These are phyloP conservation scores for Carposina sasakii DNA, from an alignment of 1,140 invertebrate species.

Conservation along the genomic window DNA sequence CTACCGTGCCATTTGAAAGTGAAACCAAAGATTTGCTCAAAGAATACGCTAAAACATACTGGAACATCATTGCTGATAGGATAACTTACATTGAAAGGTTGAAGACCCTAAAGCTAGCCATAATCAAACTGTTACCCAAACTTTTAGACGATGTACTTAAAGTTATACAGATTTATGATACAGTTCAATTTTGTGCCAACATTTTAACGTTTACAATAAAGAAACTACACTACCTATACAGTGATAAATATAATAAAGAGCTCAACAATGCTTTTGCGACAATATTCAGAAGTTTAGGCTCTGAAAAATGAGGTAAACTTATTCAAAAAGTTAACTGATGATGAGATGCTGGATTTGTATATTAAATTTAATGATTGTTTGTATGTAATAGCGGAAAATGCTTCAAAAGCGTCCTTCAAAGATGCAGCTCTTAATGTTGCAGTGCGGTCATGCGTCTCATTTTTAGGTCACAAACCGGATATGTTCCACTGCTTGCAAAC, in stretches of 20 bases:
- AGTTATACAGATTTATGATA: slow-evolving; percentile 43
- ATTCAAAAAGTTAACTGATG: slow-evolving; percentile 34
- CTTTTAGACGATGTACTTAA: slow-evolving; percentile 41
- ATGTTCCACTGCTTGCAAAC: slow-evolving; percentile 47
- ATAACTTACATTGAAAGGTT: slow-evolving; percentile 48
- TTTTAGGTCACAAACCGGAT: slow-evolving; percentile 33
- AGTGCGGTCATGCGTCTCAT: slow-evolving; percentile 22
- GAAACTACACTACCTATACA: slow-evolving; percentile 46
- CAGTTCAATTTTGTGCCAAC: slow-evolving; percentile 37
- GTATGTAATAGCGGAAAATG: slow-evolving; percentile 43
- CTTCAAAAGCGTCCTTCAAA: slow-evolving; percentile 30
- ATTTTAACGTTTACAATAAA: slow-evolving; percentile 43
- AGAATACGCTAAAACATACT: slow-evolving; percentile 54
- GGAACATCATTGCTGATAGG: slow-evolving; percentile 46
- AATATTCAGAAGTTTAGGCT: slow-evolving; percentile 37
- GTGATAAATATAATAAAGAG: slow-evolving; percentile 19
- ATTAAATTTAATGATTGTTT: slow-evolving; percentile 46
- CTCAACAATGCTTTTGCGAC: slow-evolving; percentile 29
- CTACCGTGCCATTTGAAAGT: slow-evolving; percentile 51
- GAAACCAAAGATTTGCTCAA: slow-evolving; percentile 27
- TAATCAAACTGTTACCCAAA: slow-evolving; percentile 44
- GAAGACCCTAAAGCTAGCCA: slow-evolving; percentile 26
- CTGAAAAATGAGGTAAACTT: slow-evolving; percentile 30
- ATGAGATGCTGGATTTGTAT: slow-evolving; percentile 37
- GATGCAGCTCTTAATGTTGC: slow-evolving; percentile 25